These are phyloP conservation scores for Drosophila anomalata DNA, from an alignment of 2,888 invertebrate species.

Conservation along the genomic window DNA sequence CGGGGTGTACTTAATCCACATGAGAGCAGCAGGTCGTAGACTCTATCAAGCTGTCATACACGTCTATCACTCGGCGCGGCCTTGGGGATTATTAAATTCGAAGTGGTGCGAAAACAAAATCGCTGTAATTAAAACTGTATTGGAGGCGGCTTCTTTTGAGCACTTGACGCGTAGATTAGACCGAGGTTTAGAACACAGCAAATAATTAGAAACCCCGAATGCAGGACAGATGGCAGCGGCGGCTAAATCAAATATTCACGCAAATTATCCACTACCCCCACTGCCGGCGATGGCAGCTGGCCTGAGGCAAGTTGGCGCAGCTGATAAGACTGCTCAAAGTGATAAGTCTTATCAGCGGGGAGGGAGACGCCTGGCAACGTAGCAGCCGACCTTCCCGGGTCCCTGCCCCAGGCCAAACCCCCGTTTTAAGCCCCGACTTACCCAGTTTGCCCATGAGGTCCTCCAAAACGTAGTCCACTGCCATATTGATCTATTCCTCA, in stretches of 20 bases:
- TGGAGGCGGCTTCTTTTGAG: conserved; percentile 44
- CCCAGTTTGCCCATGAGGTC: conserved; percentile 88
- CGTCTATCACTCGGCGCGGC: conserved; percentile 35
- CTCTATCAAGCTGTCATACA: conserved; percentile 31
- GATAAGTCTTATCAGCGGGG: conserved; percentile 56
- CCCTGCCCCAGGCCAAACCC: not conserved
- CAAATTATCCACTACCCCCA: conserved; percentile 38
- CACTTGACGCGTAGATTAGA: conserved; percentile 34
- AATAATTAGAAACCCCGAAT: conserved; percentile 28
- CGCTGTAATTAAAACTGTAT: conserved; percentile 60
- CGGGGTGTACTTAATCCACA: not conserved
- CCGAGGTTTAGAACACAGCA: conserved; percentile 25
- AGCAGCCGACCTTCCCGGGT: conserved; percentile 35
- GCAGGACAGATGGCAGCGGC: conserved; percentile 3
- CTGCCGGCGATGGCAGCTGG: conserved; percentile 21
- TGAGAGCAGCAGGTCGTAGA: conserved; percentile 5
- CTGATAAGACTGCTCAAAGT: conserved; percentile 45
- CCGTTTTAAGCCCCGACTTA: conserved; percentile 76
- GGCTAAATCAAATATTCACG: conserved; percentile 28
- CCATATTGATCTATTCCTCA: conserved; percentile 83
- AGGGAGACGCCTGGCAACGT: conserved; percentile 36
- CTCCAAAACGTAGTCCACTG: conserved; percentile 87
- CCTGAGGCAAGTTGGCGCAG: conserved; percentile 6
- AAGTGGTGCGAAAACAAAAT: conserved; percentile 34
- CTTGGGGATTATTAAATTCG: conserved; percentile 65